These are phyloP conservation scores for Pentalonia nigronervosa DNA, from an alignment of 1,140 invertebrate species.

Conservation along the genomic window DNA sequence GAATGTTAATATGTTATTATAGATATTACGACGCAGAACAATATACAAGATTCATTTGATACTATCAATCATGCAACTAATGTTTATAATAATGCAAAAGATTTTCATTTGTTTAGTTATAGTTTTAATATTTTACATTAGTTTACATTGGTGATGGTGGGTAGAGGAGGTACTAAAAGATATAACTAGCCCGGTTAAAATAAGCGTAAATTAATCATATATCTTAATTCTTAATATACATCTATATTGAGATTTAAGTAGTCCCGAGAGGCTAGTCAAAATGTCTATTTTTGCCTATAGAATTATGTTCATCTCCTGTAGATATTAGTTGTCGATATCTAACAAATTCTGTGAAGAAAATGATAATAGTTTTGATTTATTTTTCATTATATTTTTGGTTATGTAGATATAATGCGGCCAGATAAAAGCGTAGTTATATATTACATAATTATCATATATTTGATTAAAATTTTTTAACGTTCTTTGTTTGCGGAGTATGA, in stretches of 20 bases:
- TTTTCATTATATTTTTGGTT: not conserved
- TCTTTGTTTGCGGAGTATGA: not conserved
- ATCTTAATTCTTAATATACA: not conserved
- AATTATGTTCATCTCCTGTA: not conserved
- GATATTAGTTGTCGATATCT: not conserved
- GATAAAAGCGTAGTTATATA: no score
- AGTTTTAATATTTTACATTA: not conserved
- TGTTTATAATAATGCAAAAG: not conserved
- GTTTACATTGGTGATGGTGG: not conserved
- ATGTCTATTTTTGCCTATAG: not conserved
- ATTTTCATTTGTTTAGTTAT: not conserved
- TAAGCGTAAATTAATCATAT: not conserved
- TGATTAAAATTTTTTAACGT: not conserved
- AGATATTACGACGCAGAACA: not conserved
- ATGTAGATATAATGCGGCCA: not conserved
- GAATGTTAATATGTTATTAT: not conserved
- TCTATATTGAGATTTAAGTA: not conserved
- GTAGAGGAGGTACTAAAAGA: not conserved
- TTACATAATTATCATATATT: not conserved
- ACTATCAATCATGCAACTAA: not conserved
- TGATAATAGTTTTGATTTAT: not conserved
- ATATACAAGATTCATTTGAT: not conserved
- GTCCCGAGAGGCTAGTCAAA: not conserved
- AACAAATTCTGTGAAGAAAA: not conserved
- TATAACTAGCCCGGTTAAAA: not conserved